These are phyloP conservation scores for Dysdera silvatica DNA, from an alignment of 1,140 invertebrate species.

Conservation along the genomic window DNA sequence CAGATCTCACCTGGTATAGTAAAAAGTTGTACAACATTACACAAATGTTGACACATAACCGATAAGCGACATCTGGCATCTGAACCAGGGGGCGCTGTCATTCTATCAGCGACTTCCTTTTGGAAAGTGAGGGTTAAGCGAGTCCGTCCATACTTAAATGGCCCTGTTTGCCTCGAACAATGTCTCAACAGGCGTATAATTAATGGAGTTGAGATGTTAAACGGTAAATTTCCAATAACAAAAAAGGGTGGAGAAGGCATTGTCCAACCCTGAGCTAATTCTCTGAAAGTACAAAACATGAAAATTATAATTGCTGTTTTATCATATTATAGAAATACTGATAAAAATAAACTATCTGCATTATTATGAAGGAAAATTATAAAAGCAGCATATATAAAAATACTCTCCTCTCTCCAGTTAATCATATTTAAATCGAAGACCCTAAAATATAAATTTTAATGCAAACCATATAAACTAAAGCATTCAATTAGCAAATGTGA, in stretches of 20 bases:
- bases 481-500: no score
- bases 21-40: slow-evolving; percentile 71
- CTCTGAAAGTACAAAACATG: slow-evolving; percentile 1
- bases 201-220: slow-evolving; percentile 87
- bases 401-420: no score
- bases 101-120: slow-evolving; percentile 67
- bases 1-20: slow-evolving; percentile 75
- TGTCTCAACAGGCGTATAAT: slow-evolving; percentile 79
- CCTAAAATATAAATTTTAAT: no score
- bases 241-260: slow-evolving; percentile 58
- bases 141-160: slow-evolving; percentile 76
- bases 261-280: slow-evolving; percentile 46
- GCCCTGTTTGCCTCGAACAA: slow-evolving; percentile 63
- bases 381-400: no score
- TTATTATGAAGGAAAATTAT: no score
- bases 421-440: no score
- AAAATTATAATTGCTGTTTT: no score
- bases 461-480: no score
- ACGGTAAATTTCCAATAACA: slow-evolving; percentile 97
- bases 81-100: slow-evolving; percentile 58
- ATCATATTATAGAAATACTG: background rate
- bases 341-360: no score
- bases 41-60: slow-evolving; percentile 90
- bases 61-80: slow-evolving; percentile 76
- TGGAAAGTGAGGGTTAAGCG: slow-evolving; percentile 94